Base-by-base conservation (phyloP, 2,888 invertebrate species). In the Atrina japonica region DNA sequence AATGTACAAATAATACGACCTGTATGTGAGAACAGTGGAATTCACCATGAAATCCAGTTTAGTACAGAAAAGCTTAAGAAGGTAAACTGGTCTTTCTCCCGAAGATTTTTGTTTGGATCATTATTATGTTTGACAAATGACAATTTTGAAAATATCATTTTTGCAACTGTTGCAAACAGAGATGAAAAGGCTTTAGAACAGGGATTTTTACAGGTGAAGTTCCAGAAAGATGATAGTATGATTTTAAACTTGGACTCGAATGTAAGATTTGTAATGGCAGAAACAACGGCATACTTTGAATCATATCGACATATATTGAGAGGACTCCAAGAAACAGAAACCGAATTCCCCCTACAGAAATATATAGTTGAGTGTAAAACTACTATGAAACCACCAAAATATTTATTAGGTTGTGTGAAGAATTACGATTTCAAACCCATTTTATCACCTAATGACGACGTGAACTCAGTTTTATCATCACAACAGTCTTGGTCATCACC, bases 271-370 rank as follows among this genome's bases (percentile, higher is more conserved):
- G 55, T 93, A 0, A 95, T 96, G 94, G 93, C 95, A 1, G 95
- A 96, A 88, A 94, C 95, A 58, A 93, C 93, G 60, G 94, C 95
- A 0, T 96, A 94, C 88, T 96, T 96, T 86, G 96, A 96, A 86
- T 95, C 96, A 0, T 96, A 96, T 86, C 92, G 94, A 76, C 94
- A 94, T 83, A 94, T 95, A 0, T 91, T 95, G 61, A 93, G 92
- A 78, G 94, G 94, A n/a, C 86, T 96, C 21, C 93, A 95, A 83
- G 90, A 91, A 5, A 92, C 94, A 61, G 90, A 91, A 49, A 60
- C 64, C n/a, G 59, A 59, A 3, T 55, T 87, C 56, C 86, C 86
- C 11, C 76, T 87, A 23, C 71, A 81, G 52, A 70, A 73, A 16
- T 86, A 85, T 56, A 78, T 86, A 18, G 73, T 86, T 6, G 60